Conservation (phyloP, 2,113 vertebrate genomes). For the Mola mola region DNA sequence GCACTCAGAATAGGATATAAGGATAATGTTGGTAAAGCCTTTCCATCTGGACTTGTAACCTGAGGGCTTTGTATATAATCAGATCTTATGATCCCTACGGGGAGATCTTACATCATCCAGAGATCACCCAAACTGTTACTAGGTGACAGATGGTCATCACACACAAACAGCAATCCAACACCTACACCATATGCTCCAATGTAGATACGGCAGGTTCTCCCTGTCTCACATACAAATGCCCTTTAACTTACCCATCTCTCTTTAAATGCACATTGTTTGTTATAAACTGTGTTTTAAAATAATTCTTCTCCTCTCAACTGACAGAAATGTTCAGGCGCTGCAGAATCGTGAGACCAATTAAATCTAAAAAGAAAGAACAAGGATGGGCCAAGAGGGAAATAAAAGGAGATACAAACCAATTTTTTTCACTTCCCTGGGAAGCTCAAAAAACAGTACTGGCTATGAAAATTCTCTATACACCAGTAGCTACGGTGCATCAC, state of each 20-base stretch:
- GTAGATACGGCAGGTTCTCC: constrained; percentile 49
- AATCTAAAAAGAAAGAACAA: constrained; percentile 50
- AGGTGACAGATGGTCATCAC: constrained; percentile 70
- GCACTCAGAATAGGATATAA: no score
- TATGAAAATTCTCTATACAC: not conserved
- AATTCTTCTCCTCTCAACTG: not conserved
- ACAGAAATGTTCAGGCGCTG: constrained; percentile 50
- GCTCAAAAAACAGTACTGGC: constrained; percentile 16
- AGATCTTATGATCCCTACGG: constrained; percentile 47
- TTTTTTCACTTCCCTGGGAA: constrained; percentile 20
- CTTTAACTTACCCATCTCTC: constrained; percentile 25
- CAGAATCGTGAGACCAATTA: constrained; percentile 69
- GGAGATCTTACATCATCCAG: constrained; percentile 56
- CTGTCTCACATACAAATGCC: constrained; percentile 22
- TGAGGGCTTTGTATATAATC: constrained; percentile 57
- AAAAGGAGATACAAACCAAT: constrained; percentile 28
- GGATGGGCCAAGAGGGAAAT: constrained; percentile 18
- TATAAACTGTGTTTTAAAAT: constrained; percentile 36
- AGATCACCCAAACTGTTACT: constrained; percentile 65
- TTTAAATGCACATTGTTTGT: constrained; percentile 41
- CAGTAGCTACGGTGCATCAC: not conserved
- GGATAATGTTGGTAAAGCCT: constrained; percentile 30
- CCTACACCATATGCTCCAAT: constrained; percentile 71
- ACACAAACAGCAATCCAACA: constrained; percentile 31
- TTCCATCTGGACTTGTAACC: constrained; percentile 58